Percentiles rank a stretch among this genome's conserved stretches.
phyloP scores from a whole-genome alignment of 2,888 invertebrate genomes.

The Lasioglossum malachurum region DNA sequence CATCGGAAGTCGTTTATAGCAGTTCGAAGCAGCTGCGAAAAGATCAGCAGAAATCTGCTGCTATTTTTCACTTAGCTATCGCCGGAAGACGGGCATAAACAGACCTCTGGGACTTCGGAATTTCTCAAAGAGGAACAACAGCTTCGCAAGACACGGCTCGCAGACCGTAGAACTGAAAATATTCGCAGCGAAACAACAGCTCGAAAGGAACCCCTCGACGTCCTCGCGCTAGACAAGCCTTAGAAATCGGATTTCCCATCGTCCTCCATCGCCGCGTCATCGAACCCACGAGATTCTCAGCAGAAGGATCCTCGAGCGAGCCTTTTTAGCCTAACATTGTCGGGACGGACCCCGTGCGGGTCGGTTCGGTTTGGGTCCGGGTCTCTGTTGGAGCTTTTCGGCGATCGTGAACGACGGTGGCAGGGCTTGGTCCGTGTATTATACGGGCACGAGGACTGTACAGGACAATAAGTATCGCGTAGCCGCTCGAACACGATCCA shows the following conservation, averaged over 20 bases:
- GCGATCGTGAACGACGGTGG: constrained; percentile 27
- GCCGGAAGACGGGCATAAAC: neutral
- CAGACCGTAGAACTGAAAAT: neutral
- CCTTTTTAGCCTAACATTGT: neutral
- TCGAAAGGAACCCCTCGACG: neutral
- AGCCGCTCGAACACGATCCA: constrained; percentile 69
- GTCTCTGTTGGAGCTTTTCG: neutral
- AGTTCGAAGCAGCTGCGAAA: neutral
- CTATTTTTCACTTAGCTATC: neutral
- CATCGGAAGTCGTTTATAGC: neutral
- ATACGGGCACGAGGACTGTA: constrained; percentile 66
- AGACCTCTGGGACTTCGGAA: neutral
- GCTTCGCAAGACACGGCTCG: neutral
- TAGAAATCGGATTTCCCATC: neutral
- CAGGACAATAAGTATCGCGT: constrained; percentile 73
- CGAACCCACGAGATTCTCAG: neutral
- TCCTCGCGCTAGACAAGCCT: neutral
- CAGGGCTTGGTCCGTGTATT: constrained; percentile 49
- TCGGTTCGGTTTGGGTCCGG: neutral
- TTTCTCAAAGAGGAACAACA: neutral
- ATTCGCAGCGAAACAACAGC: neutral
- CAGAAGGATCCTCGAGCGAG: neutral
- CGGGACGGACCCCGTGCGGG: neutral
- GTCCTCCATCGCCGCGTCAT: neutral
- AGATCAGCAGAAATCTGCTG: too few relatives aligned